Evolutionary conservation across 2,888 invertebrate species (phyloP), one percentile per base, ranked within the genome.

Genomic region (Chouioia cunea): DNA sequence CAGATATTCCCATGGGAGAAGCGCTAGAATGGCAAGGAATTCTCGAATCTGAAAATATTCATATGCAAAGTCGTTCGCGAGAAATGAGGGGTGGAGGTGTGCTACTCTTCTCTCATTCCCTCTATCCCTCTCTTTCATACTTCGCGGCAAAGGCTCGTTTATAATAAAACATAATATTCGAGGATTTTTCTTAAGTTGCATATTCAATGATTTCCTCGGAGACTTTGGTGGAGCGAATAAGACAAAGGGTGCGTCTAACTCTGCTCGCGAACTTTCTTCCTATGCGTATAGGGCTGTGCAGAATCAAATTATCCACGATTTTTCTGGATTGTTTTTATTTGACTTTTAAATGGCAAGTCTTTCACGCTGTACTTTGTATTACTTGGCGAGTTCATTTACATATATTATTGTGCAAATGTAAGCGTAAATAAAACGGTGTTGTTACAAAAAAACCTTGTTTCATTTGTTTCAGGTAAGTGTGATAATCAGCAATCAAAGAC

Each of bases 151-250:
- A 76, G 6, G 76, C 78, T 77, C 80, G 82, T 84, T 83, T 81
- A 83, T 83, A 84, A 84, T 85, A 84, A 85, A 85, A 84, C 81
- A 83, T 81, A 84, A 84, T 85, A 85, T 85, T 80, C 83, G 78
- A 80, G 85, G 85, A 85, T 85, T 85, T 36, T 83, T 77, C 83
- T 82, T 83, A 83, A 90, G 90, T 90, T 90, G 91, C 90, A 90
- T 91, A 91, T 89, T 90, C 90, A 90, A 91, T 91, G 91, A 91
- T 91, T 91, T 91, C 91, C 91, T 91, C 88, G 85, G 91, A 91
- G 91, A 91, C 90, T 84, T 80, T 77, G 74, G 77, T 73, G 54
- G 44, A 44, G 48, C 50, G 64, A 43, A 59, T 43, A 20, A 59
- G 44, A 65, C 54, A 43, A 59, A 53, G 70, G 70, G 60, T 53